These are phyloP conservation scores for Melanerpes formicivorus DNA, from an alignment of 2,113 vertebrate genomes.

Conservation along the genomic window DNA sequence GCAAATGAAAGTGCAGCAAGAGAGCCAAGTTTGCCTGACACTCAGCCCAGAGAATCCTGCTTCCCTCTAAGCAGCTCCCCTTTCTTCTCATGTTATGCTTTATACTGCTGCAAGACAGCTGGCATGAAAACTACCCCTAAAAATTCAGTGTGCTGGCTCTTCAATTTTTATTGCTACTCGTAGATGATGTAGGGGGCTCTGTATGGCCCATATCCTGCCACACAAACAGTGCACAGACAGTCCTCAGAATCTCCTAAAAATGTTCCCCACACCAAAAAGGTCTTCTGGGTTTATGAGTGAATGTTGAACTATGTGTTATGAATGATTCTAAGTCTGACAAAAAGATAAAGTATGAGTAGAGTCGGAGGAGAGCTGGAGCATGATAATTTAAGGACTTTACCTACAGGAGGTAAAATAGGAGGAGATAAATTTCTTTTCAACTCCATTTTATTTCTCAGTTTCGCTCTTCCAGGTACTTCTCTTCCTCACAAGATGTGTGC, in stretches of 20 bases:
- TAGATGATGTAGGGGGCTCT: no score
- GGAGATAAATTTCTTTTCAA: background rate
- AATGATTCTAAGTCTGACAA: background rate
- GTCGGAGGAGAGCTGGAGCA: background rate
- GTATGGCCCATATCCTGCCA: background rate
- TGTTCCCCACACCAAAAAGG: accelerated
- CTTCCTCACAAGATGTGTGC: background rate
- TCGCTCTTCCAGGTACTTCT: background rate
- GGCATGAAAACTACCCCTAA: background rate
- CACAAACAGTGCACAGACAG: accelerated
- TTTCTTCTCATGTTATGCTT: background rate
- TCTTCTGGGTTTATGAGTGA: background rate
- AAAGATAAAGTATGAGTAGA: background rate
- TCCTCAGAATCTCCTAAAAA: background rate
- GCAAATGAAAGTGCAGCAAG: background rate
- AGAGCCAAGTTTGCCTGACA: slow-evolving; percentile 13
- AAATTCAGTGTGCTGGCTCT: accelerated
- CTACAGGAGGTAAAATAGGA: background rate
- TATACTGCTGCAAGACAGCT: background rate
- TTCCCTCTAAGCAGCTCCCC: background rate
- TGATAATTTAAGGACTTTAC: background rate
- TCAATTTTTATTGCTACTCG: background rate
- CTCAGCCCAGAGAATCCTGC: background rate
- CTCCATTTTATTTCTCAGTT: background rate
- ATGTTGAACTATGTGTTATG: background rate